A percentile compares a stretch with the other conserved stretches of the same genome.
Conservation (phyloP, 2,797 vertebrate genomes). For the Oreochromis mossambicus region DNA sequence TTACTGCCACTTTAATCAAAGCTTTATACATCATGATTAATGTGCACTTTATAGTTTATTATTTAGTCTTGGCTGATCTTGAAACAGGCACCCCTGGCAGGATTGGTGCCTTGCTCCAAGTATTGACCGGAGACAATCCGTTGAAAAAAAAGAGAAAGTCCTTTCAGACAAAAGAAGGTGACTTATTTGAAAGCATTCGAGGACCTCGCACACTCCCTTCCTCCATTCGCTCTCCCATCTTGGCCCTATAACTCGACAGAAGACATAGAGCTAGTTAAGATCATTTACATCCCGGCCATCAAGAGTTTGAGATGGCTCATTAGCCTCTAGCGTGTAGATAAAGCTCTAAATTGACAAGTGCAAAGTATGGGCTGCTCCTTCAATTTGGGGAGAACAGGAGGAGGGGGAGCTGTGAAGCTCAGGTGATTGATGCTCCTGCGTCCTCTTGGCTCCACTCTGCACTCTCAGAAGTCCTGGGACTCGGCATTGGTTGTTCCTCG, state of each 20-base stretch:
- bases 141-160: neutral
- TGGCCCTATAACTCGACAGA: neutral
- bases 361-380: constrained; percentile 73
- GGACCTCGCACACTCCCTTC: neutral
- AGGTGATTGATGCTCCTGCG: constrained; percentile 73
- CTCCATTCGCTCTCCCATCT: neutral
- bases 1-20: neutral
- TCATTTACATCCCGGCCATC: constrained; percentile 50
- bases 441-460: constrained; percentile 54
- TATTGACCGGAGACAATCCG: neutral
- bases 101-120: neutral
- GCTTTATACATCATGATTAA: neutral
- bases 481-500: constrained; percentile 42
- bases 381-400: constrained; percentile 47
- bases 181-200: neutral
- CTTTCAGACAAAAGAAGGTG: neutral
- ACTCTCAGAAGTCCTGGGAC: constrained; percentile 75
- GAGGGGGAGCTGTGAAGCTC: constrained; percentile 48
- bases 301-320: constrained; percentile 54
- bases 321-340: constrained; percentile 56
- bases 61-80: neutral
- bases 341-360: constrained; percentile 77
- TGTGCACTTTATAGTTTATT: neutral
- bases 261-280: constrained; percentile 48
- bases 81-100: neutral